These are phyloP conservation scores for Pocillopora damicornis DNA, from an alignment of 64 coral and sea anemone species.

Conservation along the genomic window DNA sequence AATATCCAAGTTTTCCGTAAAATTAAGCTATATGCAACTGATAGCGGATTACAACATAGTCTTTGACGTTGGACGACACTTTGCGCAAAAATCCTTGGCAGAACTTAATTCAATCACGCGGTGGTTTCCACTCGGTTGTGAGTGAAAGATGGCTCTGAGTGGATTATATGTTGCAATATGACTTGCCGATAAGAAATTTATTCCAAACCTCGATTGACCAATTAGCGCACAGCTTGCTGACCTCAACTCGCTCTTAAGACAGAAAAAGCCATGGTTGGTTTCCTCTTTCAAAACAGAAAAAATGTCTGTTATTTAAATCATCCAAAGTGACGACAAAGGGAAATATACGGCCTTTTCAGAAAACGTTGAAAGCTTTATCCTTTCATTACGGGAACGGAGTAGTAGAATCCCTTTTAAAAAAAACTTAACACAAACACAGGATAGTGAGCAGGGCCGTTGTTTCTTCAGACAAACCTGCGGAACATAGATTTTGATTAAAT, in stretches of 20 bases:
- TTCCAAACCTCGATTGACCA: background rate
- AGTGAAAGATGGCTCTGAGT: too few relatives aligned
- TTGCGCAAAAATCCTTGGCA: background rate
- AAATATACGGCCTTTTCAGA: background rate
- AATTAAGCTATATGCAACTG: too few relatives aligned
- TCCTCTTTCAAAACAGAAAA: conserved; percentile 5
- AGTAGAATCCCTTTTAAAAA: background rate
- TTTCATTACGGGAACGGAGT: background rate
- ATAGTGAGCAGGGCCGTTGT: too few relatives aligned
- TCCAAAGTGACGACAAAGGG: background rate
- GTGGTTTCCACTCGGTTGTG: too few relatives aligned
- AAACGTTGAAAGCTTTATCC: background rate
- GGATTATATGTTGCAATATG: background rate
- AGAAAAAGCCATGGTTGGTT: background rate
- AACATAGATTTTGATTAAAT: too few relatives aligned
- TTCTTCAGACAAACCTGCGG: too few relatives aligned
- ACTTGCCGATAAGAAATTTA: conserved; percentile 2
- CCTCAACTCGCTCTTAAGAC: background rate
- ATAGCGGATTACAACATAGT: too few relatives aligned
- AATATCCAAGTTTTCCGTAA: too few relatives aligned
- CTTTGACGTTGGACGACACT: too few relatives aligned
- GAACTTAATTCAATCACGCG: background rate
- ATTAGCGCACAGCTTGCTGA: background rate
- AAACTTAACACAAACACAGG: too few relatives aligned
- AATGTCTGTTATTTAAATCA: conserved; percentile 14